Conservation (phyloP, 2,888 invertebrate species). For the Dryobota labecula region DNA sequence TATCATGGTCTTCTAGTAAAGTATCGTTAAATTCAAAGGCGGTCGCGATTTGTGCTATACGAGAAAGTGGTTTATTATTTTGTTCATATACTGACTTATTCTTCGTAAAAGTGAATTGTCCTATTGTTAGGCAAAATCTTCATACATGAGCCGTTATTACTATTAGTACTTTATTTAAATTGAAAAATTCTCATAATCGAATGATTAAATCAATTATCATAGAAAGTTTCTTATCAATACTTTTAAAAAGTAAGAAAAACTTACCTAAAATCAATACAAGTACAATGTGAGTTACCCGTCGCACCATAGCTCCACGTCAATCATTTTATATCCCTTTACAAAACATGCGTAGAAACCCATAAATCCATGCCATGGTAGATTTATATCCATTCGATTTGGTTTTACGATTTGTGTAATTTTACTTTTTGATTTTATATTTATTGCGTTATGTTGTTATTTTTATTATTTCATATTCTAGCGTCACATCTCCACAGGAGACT, state of each 20-base stretch:
- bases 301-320: slow-evolving; percentile 51
- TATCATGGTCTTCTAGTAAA: slow-evolving; percentile 13
- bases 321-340: slow-evolving; percentile 46
- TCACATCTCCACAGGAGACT: not conserved
- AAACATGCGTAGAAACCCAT: slow-evolving; percentile 47
- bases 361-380: slow-evolving; percentile 47
- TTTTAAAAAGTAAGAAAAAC: slow-evolving; percentile 16
- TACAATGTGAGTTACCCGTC: slow-evolving; percentile 28
- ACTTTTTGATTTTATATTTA: slow-evolving; percentile 46
- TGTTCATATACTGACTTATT: not conserved
- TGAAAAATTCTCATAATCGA: not conserved
- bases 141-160: not conserved
- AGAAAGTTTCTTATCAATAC: not conserved
- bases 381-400: slow-evolving; percentile 58
- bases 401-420: slow-evolving; percentile 47
- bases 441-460: slow-evolving; percentile 28
- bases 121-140: not conserved
- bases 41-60: slow-evolving; percentile 28
- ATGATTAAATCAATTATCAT: not conserved
- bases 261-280: slow-evolving; percentile 56
- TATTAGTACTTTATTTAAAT: not conserved
- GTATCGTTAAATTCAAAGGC: slow-evolving; percentile 31
- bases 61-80: not conserved
- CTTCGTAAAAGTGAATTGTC: not conserved
- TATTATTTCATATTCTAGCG: slow-evolving; percentile 18